phyloP scores from a whole-genome alignment of 2,888 invertebrate genomes.

The Syrista parreyssii region DNA sequence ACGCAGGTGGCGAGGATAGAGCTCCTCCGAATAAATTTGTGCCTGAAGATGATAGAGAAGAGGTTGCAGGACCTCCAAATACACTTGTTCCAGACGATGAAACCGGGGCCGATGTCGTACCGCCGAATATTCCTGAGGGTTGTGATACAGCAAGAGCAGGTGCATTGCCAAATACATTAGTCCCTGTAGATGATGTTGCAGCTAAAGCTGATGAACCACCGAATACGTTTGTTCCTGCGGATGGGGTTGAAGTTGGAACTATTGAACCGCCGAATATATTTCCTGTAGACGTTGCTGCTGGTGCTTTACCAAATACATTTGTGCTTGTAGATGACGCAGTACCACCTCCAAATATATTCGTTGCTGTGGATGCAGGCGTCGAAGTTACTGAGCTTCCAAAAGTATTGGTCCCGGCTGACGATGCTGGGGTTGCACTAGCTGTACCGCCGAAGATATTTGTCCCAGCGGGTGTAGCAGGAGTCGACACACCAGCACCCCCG shows the following conservation, averaged over 20 bases:
- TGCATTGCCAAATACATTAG: background rate
- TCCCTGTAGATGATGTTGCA: slow-evolving; percentile 15
- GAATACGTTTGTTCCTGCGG: slow-evolving; percentile 27
- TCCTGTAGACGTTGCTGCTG: slow-evolving; percentile 10
- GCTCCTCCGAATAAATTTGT: background rate
- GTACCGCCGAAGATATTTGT: background rate
- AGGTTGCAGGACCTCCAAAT: background rate
- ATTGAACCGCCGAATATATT: slow-evolving; percentile 18
- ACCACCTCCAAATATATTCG: background rate
- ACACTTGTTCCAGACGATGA: background rate
- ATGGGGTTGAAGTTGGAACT: slow-evolving; percentile 21
- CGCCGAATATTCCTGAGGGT: background rate
- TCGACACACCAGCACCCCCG: background rate
- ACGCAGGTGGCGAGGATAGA: background rate
- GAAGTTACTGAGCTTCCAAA: background rate
- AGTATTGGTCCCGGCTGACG: background rate
- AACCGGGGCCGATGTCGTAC: background rate
- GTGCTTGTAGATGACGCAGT: background rate
- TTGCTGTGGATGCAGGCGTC: background rate
- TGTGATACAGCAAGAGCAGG: background rate
- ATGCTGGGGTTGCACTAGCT: background rate
- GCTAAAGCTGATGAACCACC: slow-evolving; percentile 10
- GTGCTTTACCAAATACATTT: slow-evolving; percentile 17
- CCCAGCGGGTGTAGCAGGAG: background rate
- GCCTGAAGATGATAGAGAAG: background rate